Conservation (phyloP, 2,888 invertebrate species). For the Galerucella nymphaeae region DNA sequence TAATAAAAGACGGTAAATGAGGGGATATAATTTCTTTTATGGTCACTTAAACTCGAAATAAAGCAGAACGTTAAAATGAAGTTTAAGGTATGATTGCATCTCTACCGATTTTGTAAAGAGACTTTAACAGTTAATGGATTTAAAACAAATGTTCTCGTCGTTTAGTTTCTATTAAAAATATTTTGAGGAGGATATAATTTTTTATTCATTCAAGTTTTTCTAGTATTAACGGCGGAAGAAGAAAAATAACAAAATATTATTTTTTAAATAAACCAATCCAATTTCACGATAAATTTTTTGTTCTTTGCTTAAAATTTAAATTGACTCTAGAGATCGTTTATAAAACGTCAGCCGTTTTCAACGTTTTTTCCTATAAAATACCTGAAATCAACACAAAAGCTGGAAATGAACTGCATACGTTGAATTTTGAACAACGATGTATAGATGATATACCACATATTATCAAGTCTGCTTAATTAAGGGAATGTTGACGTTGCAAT, state of each 20-base stretch:
- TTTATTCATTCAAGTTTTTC: too few relatives aligned
- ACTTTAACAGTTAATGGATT: background rate
- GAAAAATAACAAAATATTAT: too few relatives aligned
- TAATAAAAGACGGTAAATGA: conserved; percentile 5
- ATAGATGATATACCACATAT: conserved; percentile 12
- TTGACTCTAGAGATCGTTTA: too few relatives aligned
- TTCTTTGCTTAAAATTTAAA: too few relatives aligned
- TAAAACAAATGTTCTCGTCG: background rate
- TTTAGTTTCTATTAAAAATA: background rate
- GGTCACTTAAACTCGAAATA: conserved; percentile 29
- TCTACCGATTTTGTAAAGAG: background rate
- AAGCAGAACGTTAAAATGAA: conserved; percentile 10
- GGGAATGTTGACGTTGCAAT: conserved; percentile 8
- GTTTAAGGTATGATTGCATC: conserved; percentile 5
- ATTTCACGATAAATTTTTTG: too few relatives aligned
- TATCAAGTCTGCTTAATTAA: conserved; percentile 24
- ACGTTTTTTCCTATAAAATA: too few relatives aligned
- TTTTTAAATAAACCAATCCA: too few relatives aligned
- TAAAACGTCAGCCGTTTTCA: too few relatives aligned
- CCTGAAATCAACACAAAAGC: background rate
- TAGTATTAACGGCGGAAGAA: too few relatives aligned
- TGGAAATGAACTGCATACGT: background rate
- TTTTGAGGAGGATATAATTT: background rate
- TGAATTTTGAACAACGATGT: background rate
- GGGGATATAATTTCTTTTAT: conserved; percentile 29